phyloP scores from a whole-genome alignment of 2,113 vertebrate genomes.

The Syngnathoides biaculeatus region DNA sequence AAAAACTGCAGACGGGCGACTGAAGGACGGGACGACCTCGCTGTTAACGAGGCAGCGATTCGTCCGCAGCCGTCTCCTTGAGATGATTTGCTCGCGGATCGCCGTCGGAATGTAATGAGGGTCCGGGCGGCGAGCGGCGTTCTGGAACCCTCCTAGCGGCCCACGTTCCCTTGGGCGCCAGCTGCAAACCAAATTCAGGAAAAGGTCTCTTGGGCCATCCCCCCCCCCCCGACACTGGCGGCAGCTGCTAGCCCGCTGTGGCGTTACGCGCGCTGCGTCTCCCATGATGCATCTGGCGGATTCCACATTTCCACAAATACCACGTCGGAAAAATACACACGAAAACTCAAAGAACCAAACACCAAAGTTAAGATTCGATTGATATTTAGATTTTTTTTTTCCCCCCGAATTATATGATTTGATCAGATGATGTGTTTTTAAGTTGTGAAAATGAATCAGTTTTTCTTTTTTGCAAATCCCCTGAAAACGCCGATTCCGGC shows the following conservation, averaged over 20 bases:
- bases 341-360: not conserved
- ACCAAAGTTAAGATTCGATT: not conserved
- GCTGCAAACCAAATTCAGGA: not conserved
- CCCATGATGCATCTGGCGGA: not conserved
- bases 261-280: not conserved
- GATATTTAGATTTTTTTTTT: no score
- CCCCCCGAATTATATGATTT: no score
- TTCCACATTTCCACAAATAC: not conserved
- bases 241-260: no score
- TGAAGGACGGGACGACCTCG: constrained; percentile 52
- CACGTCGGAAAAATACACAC: no score
- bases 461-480: no score
- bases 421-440: no score
- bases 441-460: no score
- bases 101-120: constrained; percentile 51
- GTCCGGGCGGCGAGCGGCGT: not conserved
- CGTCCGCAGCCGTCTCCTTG: constrained; percentile 53
- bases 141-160: not conserved
- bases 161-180: not conserved
- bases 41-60: constrained; percentile 74
- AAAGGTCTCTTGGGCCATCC: not conserved
- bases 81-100: constrained; percentile 57
- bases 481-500: no score
- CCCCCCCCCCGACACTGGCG: no score
- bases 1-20: constrained; percentile 24